Percentiles rank a stretch among this genome's conserved stretches.
Conservation (phyloP, 2,113 vertebrate genomes). For the Pygathrix nemaeus region DNA sequence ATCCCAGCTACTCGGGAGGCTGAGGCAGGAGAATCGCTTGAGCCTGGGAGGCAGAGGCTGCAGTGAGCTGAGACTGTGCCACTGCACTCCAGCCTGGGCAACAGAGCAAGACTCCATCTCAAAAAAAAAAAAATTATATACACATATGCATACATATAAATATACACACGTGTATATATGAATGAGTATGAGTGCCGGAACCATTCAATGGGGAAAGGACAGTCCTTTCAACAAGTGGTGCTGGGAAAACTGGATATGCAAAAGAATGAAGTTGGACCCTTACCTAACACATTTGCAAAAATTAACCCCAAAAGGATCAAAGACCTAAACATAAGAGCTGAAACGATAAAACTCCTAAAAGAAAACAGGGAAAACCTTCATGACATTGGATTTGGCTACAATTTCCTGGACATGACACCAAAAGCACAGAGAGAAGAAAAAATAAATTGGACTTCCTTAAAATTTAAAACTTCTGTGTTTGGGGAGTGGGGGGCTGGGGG, state of each 20-base stretch:
- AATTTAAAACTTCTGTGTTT: constrained; percentile 5
- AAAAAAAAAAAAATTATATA: background rate
- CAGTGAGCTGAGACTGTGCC: too few relatives aligned
- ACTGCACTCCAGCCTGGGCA: too few relatives aligned
- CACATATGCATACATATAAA: background rate
- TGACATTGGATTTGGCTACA: background rate
- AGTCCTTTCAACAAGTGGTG: constrained; percentile 7
- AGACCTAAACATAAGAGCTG: background rate
- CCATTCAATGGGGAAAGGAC: background rate
- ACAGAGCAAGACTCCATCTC: too few relatives aligned
- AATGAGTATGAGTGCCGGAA: background rate
- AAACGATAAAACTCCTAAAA: constrained; percentile 7
- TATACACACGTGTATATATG: background rate
- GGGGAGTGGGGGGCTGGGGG: too few relatives aligned
- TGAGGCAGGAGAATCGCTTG: too few relatives aligned
- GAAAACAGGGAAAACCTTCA: background rate
- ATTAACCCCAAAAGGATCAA: background rate
- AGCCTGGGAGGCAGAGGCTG: too few relatives aligned
- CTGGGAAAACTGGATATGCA: background rate
- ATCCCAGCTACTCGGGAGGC: too few relatives aligned
- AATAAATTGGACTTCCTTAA: background rate
- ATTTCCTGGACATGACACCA: background rate
- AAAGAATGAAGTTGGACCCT: background rate
- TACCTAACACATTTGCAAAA: background rate
- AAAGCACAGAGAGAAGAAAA: constrained; percentile 12